A percentile compares a stretch with the other conserved stretches of the same genome.
Evolutionary conservation across 1,140 invertebrate genomes (phyloP).

Genomic region (Neomicropteryx cornuta): DNA sequence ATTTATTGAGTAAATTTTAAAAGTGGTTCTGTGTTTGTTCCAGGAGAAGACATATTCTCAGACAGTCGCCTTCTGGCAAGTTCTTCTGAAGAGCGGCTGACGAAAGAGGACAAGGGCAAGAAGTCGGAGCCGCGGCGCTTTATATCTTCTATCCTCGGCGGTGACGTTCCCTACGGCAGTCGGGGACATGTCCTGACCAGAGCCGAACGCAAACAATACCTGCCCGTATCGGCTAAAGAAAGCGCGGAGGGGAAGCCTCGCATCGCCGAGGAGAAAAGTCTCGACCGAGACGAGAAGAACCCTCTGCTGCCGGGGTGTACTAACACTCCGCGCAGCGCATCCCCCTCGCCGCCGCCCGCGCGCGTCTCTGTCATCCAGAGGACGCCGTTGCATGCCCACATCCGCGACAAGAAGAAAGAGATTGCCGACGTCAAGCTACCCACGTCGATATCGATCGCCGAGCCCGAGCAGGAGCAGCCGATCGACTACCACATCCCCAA

Average conservation of each 20-base stretch:
- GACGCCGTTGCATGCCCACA: conserved; percentile 52
- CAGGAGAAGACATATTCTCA: conserved; percentile 37
- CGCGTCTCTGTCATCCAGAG: conserved; percentile 70
- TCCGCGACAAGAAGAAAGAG: conserved; percentile 38
- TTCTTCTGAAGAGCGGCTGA: conserved; percentile 22
- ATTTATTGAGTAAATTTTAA: background rate
- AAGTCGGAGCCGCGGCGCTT: conserved; percentile 46
- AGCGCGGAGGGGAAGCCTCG: conserved; percentile 30
- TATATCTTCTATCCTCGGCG: conserved; percentile 64
- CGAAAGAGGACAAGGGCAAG: background rate
- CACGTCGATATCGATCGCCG: conserved; percentile 30
- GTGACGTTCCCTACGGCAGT: conserved; percentile 63
- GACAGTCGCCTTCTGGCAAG: conserved; percentile 25
- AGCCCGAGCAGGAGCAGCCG: conserved; percentile 68
- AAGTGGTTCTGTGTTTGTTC: conserved; percentile 15
- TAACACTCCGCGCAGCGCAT: conserved; percentile 33
- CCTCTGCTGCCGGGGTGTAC: conserved; percentile 34
- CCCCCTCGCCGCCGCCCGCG: conserved; percentile 33
- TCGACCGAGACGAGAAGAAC: conserved; percentile 26
- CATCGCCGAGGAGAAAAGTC: conserved; percentile 33
- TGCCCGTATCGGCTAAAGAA: conserved; percentile 41
- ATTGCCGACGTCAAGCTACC: conserved; percentile 38
- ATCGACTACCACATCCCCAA: conserved; percentile 82
- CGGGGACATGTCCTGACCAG: conserved; percentile 60
- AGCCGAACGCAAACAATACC: conserved; percentile 69